Conservation (phyloP, 2,113 vertebrate genomes). For the Platichthys stellatus region DNA sequence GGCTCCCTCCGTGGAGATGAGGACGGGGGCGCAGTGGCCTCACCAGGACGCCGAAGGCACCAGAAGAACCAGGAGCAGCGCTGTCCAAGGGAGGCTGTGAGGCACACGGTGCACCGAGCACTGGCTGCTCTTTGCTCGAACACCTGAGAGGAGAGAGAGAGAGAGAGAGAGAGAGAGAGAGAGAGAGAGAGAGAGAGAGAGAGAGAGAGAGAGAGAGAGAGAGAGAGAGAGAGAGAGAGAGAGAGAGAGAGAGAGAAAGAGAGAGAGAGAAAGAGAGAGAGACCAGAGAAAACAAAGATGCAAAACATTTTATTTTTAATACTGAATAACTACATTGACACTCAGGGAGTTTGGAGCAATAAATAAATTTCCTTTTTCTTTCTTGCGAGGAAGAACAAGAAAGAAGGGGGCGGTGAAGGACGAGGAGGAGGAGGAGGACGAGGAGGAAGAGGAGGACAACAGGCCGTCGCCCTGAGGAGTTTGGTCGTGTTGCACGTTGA, state of each 20-base stretch:
- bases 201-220: too few relatives aligned
- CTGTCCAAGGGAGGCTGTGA: conserved; percentile 81
- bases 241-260: too few relatives aligned
- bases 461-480: conserved; percentile 18
- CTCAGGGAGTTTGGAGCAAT: neutral
- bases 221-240: too few relatives aligned
- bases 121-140: conserved; percentile 91
- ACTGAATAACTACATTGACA: conserved; percentile 9
- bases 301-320: conserved; percentile 22
- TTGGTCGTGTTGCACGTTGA: conserved; percentile 31
- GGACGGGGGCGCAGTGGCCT: conserved; percentile 72
- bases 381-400: neutral
- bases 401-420: neutral
- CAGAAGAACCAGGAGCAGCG: conserved; percentile 87
- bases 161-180: too few relatives aligned
- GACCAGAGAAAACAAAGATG: conserved; percentile 1
- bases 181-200: too few relatives aligned
- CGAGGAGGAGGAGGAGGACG: neutral
- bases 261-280: too few relatives aligned
- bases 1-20: conserved; percentile 48
- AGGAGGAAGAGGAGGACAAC: neutral
- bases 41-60: conserved; percentile 90
- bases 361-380: neutral
- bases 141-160: conserved; percentile 77
- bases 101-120: conserved; percentile 81